Evolutionary conservation across 2,888 invertebrate species (phyloP), one percentile per base, ranked within the genome.

Genomic region (Horisme vitalbata): DNA sequence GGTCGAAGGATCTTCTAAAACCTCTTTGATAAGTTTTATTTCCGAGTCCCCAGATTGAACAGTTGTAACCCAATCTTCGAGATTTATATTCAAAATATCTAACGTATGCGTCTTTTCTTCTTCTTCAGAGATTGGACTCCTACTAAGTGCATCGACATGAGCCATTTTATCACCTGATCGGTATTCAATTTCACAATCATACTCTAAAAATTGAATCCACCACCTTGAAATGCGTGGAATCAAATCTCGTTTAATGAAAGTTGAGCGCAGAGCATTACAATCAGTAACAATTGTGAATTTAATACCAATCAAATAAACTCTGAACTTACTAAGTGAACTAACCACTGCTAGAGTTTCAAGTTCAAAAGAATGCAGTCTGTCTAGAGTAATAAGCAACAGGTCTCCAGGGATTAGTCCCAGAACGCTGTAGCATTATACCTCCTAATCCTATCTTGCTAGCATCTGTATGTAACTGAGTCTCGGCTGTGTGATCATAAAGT

Each of bases 241-340:
- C 1, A 65, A 21, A 12, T 65, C 64, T 20, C 56, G 60, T 35
- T 65, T 65, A 0, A 15, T 27, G 21, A 59, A 41, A 0, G 65
- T 64, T 0, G 46, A 3, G 38, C 64, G 63, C 0, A 65, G 36
- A 0, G 63, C 34, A 32, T 63, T 68, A 13, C 68, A 68, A n/a
- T 68, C 63, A 0, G 63, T 64, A 0, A 65, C 48, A 4, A 65
- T 38, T 38, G 33, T 63, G 23, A 67, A 65, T 0, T 20, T 3
- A 0, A 51, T 32, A 0, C 63, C 61, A 0, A 62, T 11, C 0
- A 67, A n/a, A 23, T 62, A 63, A 2, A 59, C 57, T 0, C 63
- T 23, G 23, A 64, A 68, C 21, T 63, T 30, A 1, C 6, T 3
- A 3, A 27, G 2, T 5, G 26, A 9, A 5, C 3, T 9, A 1